Evolutionary conservation across 2,888 invertebrate genomes (phyloP), one percentile per base, ranked within the genome.

Genomic region (Troides helena): DNA sequence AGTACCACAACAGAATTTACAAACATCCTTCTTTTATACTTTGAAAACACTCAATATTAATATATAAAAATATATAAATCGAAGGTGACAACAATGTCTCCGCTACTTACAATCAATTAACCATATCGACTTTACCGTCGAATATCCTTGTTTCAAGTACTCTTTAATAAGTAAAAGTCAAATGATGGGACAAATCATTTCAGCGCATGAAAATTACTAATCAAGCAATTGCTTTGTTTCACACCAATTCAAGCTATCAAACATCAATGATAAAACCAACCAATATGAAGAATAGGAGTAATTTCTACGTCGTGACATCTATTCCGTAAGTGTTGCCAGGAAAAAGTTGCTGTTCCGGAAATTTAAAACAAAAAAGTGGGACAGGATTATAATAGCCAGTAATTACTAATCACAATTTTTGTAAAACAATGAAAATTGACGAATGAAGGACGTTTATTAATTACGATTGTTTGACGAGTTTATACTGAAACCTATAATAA

Each of bases 91-190:
- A 73, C 73, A 75, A 76, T 75, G 76, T 75, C 75, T 74, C 70
- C 74, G 60, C 65, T 56, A 78, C 77, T 77, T 78, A 78, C 76
- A 74, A 73, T 76, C 74, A 77, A 75, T 76, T 74, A 74, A 73
- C 75, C 77, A 78, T 78, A 73, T 73, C 74, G 73, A 57, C 57
- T 57, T 58, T 50, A 46, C 58, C 46, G 63, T 63, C 50, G 59
- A 58, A 58, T 62, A 30, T 50, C 62, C 56, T 39, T 18, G 46
- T 43, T 56, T 8, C 36, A 12, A 43, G 56, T 56, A 70, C 59
- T 60, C 63, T 63, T 18, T 23, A 67, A 30, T n/a, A 56, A 30
- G 21, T 23, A 56, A 58, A 18, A 63, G 18, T 63, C 30, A 39
- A 64, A 60, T 14, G 56, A 56, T 43, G 63, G 60, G 36, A 67